Percentiles rank a stretch among this genome's conserved stretches.
phyloP scores from a whole-genome alignment of 2,113 vertebrate species.

The Hiodon tergisus region DNA sequence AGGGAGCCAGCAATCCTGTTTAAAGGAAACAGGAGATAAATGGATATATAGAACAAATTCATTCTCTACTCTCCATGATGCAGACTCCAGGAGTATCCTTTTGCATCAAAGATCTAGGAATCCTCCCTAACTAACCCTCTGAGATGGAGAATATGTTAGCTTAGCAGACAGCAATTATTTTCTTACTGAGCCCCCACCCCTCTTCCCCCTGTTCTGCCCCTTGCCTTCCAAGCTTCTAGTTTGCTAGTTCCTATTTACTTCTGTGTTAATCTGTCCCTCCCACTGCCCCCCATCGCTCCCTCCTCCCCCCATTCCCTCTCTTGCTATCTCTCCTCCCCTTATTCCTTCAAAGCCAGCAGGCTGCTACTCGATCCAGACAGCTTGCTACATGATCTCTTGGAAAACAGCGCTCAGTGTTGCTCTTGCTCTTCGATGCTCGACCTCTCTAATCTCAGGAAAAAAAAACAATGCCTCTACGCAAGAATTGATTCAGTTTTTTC shows the following conservation, averaged over 20 bases:
- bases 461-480: constrained; percentile 41
- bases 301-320: constrained; percentile 27
- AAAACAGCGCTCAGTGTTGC: constrained; percentile 47
- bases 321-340: constrained; percentile 50
- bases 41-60: not conserved
- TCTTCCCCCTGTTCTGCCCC: constrained; percentile 14
- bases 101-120: constrained; percentile 21
- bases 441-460: constrained; percentile 36
- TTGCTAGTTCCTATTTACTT: constrained; percentile 52
- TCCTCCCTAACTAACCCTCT: constrained; percentile 17
- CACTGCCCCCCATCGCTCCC: constrained; percentile 27
- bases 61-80: not conserved
- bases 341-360: constrained; percentile 52
- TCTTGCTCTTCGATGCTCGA: constrained; percentile 48
- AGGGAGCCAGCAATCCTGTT: constrained; percentile 1
- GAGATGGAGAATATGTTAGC: constrained; percentile 25
- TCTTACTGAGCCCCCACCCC: constrained; percentile 23
- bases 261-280: constrained; percentile 45
- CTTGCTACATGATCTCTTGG: constrained; percentile 72
- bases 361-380: constrained; percentile 68
- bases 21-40: not conserved
- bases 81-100: constrained; percentile 18
- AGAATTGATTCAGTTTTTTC: constrained; percentile 59
- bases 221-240: constrained; percentile 29
- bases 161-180: constrained; percentile 22